These are phyloP conservation scores for Andrena hattorfiana DNA, from an alignment of 2,888 invertebrate genomes.

Conservation along the genomic window DNA sequence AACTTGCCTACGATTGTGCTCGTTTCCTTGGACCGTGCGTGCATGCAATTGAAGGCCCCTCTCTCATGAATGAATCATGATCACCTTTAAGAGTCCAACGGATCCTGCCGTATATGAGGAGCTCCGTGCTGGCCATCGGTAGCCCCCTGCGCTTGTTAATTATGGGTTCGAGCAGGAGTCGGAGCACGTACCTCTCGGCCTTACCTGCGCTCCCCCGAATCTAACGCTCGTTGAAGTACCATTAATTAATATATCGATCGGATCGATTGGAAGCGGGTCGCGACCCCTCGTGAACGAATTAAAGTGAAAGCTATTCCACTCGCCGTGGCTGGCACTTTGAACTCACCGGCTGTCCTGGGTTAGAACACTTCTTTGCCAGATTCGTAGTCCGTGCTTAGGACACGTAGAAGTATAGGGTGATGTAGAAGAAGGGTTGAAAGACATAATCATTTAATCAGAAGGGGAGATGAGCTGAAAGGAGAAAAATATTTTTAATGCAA, in stretches of 20 bases:
- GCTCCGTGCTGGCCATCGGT: slow-evolving; percentile 60
- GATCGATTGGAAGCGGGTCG: slow-evolving; percentile 27
- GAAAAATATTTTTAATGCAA: too few species aligned
- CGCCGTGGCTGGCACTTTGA: neutral
- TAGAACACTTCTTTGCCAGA: neutral
- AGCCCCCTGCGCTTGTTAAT: slow-evolving; percentile 66
- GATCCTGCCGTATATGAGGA: slow-evolving; percentile 59
- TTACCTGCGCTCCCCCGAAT: slow-evolving; percentile 25
- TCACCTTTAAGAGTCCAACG: slow-evolving; percentile 59
- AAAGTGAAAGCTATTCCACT: slow-evolving; percentile 43
- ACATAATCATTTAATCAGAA: too few species aligned
- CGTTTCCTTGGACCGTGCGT: slow-evolving; percentile 51
- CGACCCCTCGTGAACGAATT: slow-evolving; percentile 47
- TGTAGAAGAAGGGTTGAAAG: neutral
- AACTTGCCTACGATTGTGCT: slow-evolving; percentile 51
- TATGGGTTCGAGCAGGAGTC: slow-evolving; percentile 50
- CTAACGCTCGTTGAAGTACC: slow-evolving; percentile 67
- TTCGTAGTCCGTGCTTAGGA: too few species aligned
- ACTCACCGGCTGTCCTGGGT: neutral
- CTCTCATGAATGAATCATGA: slow-evolving; percentile 70
- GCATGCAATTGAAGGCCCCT: slow-evolving; percentile 54
- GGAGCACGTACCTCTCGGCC: slow-evolving; percentile 20
- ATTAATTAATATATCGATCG: slow-evolving; percentile 58
- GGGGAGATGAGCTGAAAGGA: too few species aligned
- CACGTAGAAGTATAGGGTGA: too few species aligned